Conservation (phyloP, 2,797 vertebrate species). For the Aplochiton taeniatus region DNA sequence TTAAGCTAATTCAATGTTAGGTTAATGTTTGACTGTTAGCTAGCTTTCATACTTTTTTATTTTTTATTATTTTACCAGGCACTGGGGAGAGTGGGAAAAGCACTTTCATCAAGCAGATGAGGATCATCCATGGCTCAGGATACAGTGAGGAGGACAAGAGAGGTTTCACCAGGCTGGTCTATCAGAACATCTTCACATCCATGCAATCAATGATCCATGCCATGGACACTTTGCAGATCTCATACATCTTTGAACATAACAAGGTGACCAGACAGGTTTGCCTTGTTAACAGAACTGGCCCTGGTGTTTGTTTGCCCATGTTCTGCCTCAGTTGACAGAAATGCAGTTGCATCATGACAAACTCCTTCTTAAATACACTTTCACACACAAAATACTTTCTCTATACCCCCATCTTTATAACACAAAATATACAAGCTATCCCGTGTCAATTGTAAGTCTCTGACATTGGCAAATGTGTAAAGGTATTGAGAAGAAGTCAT, state of each 20-base stretch:
- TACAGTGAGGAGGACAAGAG: conserved; percentile 95
- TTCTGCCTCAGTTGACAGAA: conserved; percentile 9
- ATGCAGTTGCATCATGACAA: conserved; percentile 15
- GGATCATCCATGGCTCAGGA: conserved; percentile 95
- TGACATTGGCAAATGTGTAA: background rate
- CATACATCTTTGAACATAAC: conserved; percentile 89
- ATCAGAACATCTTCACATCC: conserved; percentile 96
- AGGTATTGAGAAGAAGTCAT: conserved; percentile 33
- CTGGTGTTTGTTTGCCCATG: too few relatives aligned
- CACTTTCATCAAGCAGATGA: conserved; percentile 98
- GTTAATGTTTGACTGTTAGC: background rate
- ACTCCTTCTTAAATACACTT: too few relatives aligned
- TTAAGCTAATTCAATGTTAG: background rate
- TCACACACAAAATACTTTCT: conserved; percentile 6
- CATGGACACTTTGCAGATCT: conserved; percentile 90
- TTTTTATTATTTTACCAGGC: conserved; percentile 66
- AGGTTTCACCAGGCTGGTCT: conserved; percentile 89
- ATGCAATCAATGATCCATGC: conserved; percentile 96
- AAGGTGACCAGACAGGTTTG: conserved; percentile 74
- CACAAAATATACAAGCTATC: conserved; percentile 4
- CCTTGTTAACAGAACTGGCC: too few relatives aligned
- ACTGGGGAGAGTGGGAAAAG: conserved; percentile 98
- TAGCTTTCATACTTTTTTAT: conserved; percentile 41
- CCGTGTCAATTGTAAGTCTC: too few relatives aligned
- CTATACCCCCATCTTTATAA: conserved; percentile 11